Evolutionary conservation across 2,888 invertebrate species (phyloP), one percentile per base, ranked within the genome.

Genomic region (Tryphoninae sp.): DNA sequence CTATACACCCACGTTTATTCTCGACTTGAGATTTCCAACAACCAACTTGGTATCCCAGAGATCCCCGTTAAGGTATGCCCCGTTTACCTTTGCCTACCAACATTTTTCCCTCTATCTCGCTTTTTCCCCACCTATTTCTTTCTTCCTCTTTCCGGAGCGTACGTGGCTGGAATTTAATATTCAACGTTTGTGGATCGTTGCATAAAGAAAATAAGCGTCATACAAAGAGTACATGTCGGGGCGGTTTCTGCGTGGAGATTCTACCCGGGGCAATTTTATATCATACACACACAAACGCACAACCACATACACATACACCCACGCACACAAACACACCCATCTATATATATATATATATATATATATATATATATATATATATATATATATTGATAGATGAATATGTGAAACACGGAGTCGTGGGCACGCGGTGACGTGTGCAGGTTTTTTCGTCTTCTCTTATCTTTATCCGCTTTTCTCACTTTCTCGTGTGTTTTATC

Each of bases 161-260:
- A 81, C 81, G 78, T 81, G 81, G 65, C 22, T 53, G 81, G 81
- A 81, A 81, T 81, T 81, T 81, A 83, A 85, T 83, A 82, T 79
- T 82, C 80, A 82, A 73, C 81, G 79, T 85, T 85, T 85, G 79
- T 67, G 78, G 71, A 71, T 65, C 62, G 62, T 68, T 45, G 78
- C 61, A 78, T 65, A 75, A 78, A 75, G 78, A 81, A 81, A 72
- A 78, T 78, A 81, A 74, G 68, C 73, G 64, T 74, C 69, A 64
- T 74, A 65, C 80, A 78, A 78, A 77, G 68, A 69, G 72, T 77
- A 59, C 72, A 72, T 59, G 73, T 58, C 59, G 8, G 49, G 26
- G 45, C 16, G 68, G 22, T 68, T 58, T 62, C n/a, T 59, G 22
- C 9, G 59, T 58, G 11, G 73, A 9, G 71, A 71, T 78, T 69